Evolutionary conservation across 1,140 invertebrate species (phyloP), one percentile per base, ranked within the genome.

Genomic region (Drosophila nebulosa): DNA sequence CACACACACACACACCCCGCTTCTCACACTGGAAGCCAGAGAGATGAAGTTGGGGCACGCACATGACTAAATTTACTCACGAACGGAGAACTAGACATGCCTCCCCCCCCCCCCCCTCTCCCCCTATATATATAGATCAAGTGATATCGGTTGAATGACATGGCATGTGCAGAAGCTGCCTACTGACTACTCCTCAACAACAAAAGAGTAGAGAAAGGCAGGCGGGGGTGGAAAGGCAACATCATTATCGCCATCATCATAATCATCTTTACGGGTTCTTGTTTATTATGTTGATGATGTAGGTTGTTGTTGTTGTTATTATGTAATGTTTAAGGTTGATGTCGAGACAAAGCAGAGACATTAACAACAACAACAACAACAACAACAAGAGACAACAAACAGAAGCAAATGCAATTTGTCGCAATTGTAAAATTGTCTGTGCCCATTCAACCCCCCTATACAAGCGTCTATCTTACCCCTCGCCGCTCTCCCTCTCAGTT

Each of bases 271-370:
- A 21, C 9, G 35, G n/a, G 67, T 75, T 79, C 70, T 69, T 79
- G 83, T 66, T 88, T 75, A 88, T 81, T 86, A 86, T 81, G 83
- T 83, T 83, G 83, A 88, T 86, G 83, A 86, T 86, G 81, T 83
- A 85, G 86, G 81, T 81, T 46, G 39, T 46, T 46, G 7, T n/a
- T n/a, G n/a, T n/a, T n/a, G n/a, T n/a, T n/a, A n/a, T n/a, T n/a
- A n/a, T 81, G 78, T 86, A 76, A 88, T 86, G 83, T 78, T 86
- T 86, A 72, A 77, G 84, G 83, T 80, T 69, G 74, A 83, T 86
- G 72, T 58, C 39, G 57, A 64, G 64, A 60, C 64, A 69, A 68
- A 69, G 62, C 73, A 27, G 27, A 61, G 63, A 55, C 63, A 63
- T 66, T 59, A 63, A 62, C 69, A 67, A 46, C 9, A 46, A 21